These are phyloP conservation scores for Aphidius gifuensis DNA, from an alignment of 1,140 invertebrate species.

Conservation along the genomic window DNA sequence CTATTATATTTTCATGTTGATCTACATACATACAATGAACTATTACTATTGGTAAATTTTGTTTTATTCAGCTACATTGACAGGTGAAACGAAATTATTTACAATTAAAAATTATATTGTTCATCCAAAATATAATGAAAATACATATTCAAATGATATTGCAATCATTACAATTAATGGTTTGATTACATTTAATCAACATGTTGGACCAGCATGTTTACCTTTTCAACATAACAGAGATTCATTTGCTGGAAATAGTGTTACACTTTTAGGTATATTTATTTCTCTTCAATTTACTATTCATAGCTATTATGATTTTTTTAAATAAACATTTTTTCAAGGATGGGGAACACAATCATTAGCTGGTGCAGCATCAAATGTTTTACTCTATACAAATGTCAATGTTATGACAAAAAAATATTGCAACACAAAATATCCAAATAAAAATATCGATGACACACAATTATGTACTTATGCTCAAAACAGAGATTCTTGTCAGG, in stretches of 20 bases:
- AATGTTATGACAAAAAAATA: constrained; percentile 56
- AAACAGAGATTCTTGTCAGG: constrained; percentile 66
- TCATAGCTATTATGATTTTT: constrained; percentile 16
- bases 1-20: neutral
- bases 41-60: neutral
- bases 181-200: constrained; percentile 54
- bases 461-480: constrained; percentile 68
- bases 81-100: constrained; percentile 40
- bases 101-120: constrained; percentile 32
- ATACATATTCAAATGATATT: constrained; percentile 60
- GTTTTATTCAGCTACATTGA: constrained; percentile 42
- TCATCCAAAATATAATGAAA: constrained; percentile 46
- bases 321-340: constrained; percentile 28
- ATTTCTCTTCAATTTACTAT: constrained; percentile 21
- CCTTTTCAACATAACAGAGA: constrained; percentile 57
- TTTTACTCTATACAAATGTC: constrained; percentile 60
- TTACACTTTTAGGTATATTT: constrained; percentile 56
- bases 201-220: constrained; percentile 65
- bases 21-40: neutral
- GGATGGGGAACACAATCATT: constrained; percentile 65
- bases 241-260: constrained; percentile 51
- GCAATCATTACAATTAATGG: constrained; percentile 56
- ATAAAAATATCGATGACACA: constrained; percentile 37
- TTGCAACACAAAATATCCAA: constrained; percentile 47
- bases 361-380: constrained; percentile 57